A percentile compares a stretch with the other conserved stretches of the same genome.
phyloP scores from a whole-genome alignment of 2,888 invertebrate species.

The Hedychridium roseum region DNA sequence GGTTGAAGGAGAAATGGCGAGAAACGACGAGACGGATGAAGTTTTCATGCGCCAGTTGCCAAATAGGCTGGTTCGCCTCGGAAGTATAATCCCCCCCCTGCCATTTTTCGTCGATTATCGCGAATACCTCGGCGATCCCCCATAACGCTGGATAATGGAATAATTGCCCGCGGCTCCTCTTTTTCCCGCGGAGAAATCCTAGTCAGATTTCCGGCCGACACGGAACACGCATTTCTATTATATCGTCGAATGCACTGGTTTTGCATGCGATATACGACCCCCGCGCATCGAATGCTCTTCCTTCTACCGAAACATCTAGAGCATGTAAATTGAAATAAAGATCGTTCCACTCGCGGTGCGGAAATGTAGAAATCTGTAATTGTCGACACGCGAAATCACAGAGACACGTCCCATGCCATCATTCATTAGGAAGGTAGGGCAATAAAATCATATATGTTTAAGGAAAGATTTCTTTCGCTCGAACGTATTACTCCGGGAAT shows the following conservation, averaged over 20 bases:
- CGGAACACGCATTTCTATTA: too few relatives aligned
- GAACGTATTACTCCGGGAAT: too few relatives aligned
- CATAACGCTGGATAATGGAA: too few relatives aligned
- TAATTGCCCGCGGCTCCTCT: too few relatives aligned
- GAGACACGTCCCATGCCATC: not conserved
- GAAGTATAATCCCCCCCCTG: slow-evolving; percentile 5
- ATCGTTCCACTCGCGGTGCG: not conserved
- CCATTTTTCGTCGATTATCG: slow-evolving; percentile 14
- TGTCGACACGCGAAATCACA: slow-evolving; percentile 11
- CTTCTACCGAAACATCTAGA: slow-evolving; percentile 9
- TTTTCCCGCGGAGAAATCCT: too few relatives aligned
- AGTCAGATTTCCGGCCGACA: too few relatives aligned
- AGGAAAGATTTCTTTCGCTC: too few relatives aligned
- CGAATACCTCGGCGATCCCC: too few relatives aligned
- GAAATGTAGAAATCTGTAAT: slow-evolving; percentile 6
- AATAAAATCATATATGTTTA: too few relatives aligned
- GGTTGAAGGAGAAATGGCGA: slow-evolving; percentile 15
- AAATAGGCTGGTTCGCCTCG: slow-evolving; percentile 41
- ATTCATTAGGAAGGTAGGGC: too few relatives aligned
- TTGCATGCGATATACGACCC: too few relatives aligned
- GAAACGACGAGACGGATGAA: slow-evolving; percentile 19
- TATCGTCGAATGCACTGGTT: too few relatives aligned
- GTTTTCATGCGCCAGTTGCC: slow-evolving; percentile 42
- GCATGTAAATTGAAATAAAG: slow-evolving; percentile 15
- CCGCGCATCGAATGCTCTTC: slow-evolving; percentile 2